Evolutionary conservation across 2,888 invertebrate genomes (phyloP), one percentile per base, ranked within the genome.

Genomic region (Megalurothrips usitatus): DNA sequence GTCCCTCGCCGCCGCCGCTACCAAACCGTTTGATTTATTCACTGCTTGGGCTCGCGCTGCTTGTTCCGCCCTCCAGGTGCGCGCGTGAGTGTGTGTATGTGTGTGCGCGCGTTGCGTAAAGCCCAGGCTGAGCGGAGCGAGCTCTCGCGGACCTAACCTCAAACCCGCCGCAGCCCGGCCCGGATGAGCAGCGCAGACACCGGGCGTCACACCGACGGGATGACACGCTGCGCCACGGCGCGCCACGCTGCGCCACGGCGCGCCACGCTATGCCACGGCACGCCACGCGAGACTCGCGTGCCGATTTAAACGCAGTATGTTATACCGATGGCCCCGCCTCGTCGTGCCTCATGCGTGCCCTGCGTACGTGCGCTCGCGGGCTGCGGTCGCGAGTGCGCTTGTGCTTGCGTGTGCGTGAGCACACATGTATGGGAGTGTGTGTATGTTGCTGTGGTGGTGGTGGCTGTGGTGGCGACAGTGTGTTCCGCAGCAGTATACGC

Each of bases 21-120:
- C 68, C 68, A 75, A 75, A 75, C 68, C 11, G 68, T 75, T 75
- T 75, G 68, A 26, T 75, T 75, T 75, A 75, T 75, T 8, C 68
- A 75, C 68, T 75, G 9, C 12, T 75, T 68, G 68, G 19, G 58
- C 14, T 58, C 19, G 58, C 58, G n/a, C 17, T 17, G 17, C 58
- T 58, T 75, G 68, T 75, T 58, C 58, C 58, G n/a, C 26, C 26
- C 68, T 26, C 68, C 68, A 75, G 23, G 68, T 3, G 68, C 8
- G 68, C 23, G 68, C 26, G 68, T 75, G 68, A 26, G 68, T 26
- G 23, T 26, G 68, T 26, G 68, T 26, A 11, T 10, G 68, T 26
- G 68, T 26, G 68, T 26, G 68, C 68, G 12, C 23, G 23, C 68
- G 68, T 75, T 75, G 68, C 68, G 68, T 75, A 75, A 75, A 75